These are phyloP conservation scores for Echeneis naucrates DNA, from an alignment of 2,797 vertebrate species.

Conservation along the genomic window DNA sequence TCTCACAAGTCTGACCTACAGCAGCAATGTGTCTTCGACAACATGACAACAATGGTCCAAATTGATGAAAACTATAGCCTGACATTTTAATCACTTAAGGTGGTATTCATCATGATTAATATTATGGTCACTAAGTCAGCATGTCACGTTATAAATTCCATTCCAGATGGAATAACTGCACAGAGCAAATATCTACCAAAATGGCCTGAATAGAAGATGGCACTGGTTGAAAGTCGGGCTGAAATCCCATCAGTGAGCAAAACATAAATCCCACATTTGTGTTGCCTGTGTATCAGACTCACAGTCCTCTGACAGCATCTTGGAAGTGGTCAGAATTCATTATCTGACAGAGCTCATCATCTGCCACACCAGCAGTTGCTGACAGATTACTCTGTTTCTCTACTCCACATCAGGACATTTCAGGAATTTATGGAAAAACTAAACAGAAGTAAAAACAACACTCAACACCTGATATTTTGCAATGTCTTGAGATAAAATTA, in stretches of 20 bases:
- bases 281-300: neutral
- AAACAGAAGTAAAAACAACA: neutral
- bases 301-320: neutral
- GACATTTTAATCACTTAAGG: neutral
- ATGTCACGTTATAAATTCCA: neutral
- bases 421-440: neutral
- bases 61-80: neutral
- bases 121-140: too few relatives aligned
- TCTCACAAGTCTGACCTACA: neutral
- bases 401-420: neutral
- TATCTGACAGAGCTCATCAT: conserved; percentile 12
- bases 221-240: neutral
- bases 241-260: neutral
- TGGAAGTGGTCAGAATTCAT: neutral
- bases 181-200: neutral
- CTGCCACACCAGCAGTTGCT: neutral
- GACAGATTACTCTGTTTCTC: neutral
- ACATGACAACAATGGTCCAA: too few relatives aligned
- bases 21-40: conserved; percentile 2
- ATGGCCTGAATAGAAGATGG: neutral
- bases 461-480: neutral
- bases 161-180: neutral
- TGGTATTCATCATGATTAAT: too few relatives aligned
- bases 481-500: neutral
- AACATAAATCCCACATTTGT: neutral